Evolutionary conservation across 2,113 vertebrate genomes (phyloP), one percentile per base, ranked within the genome.

Genomic region (Proterorhinus semilunaris): DNA sequence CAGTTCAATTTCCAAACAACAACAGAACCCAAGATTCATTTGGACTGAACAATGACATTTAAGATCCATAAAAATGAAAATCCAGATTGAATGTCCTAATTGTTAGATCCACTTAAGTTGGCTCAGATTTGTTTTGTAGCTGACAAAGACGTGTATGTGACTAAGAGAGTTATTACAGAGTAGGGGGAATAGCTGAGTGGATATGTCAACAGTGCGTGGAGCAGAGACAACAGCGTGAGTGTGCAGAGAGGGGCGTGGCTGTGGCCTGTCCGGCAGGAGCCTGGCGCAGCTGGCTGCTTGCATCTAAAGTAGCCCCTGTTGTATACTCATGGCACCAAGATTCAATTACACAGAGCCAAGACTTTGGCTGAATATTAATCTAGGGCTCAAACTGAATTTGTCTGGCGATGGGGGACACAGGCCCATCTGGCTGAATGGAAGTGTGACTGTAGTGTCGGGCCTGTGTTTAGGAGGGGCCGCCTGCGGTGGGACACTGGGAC

Each of bases 331-430:
- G 79, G 86, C 79, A 84, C 79, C 83, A 59, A 88, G 85, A 91
- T 90, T 88, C 84, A 87, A 90, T 91, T 89, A 91, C 77, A 86
- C 73, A 87, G 86, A 85, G 84, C 86, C 88, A 82, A 82, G 88
- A 88, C 83, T 91, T 90, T 86, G 88, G 79, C 85, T 89, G 91
- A 92, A 91, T 91, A 91, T 91, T 92, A 90, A 90, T 91, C 83
- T 89, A 80, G 83, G 86, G 80, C 81, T 89, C 84, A 89, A 93
- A 91, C 83, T 88, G 80, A 85, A 91, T 90, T 92, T 90, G 88
- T 90, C 87, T 90, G 88, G 82, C 75, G 62, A 85, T 85, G 78
- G 77, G 86, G 86, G 82, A 84, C 82, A 85, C 73, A 76, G 63
- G 81, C 83, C 88, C 88, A 88, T 89, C 83, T 91, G 87, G 87